Base-by-base conservation (phyloP, 2,797 vertebrate species). In the Gallinago nigripennis region DNA sequence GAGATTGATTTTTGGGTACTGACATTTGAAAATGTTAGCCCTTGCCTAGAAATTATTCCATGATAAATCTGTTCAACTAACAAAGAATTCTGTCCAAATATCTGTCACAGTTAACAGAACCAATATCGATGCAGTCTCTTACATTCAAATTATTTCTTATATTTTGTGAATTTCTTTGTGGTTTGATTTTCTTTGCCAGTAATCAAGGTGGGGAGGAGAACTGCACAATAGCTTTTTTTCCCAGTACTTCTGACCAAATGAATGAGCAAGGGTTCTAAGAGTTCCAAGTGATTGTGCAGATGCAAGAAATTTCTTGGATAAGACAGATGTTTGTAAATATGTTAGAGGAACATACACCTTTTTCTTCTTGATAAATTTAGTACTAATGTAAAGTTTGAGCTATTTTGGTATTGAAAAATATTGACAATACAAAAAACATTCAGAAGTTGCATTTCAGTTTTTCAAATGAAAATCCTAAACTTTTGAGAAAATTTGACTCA, bases 61-160 rank as follows among this genome's bases (percentile, higher is more conserved):
- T 92, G 82, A 81, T 90, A 95, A 95, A 97, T 97, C 95, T 97
- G 96, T 95, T 95, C 94, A 94, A 35, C 61, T 95, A 88, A 90
- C 7, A 11, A 86, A 91, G 83, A 91, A 95, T 65, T 81, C 86
- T 78, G n/a, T 92, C 88, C 94, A 97, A 96, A 83, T 95, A 90
- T 93, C 94, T 95, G 94, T 95, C 86, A 43, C 7, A 72, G 27
- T 65, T 82, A 92, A 79, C 54, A 86, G 80, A 88, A 91, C 16
- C 27, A 81, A 37, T 60, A 58, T 4, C 65, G 65, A 66, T 46
- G 43, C 24, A 48, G 6, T 71, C 27, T 56, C 58, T 65, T 69
- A 33, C 37, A 79, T 45, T 91, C 8, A 60, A 75, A 13, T 51
- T 33, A 48, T 79, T 95, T 70, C 16, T 88, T 70, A 7, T 16